Base-by-base conservation (phyloP, 23 tunicate genomes). In the Corella eumyota region DNA sequence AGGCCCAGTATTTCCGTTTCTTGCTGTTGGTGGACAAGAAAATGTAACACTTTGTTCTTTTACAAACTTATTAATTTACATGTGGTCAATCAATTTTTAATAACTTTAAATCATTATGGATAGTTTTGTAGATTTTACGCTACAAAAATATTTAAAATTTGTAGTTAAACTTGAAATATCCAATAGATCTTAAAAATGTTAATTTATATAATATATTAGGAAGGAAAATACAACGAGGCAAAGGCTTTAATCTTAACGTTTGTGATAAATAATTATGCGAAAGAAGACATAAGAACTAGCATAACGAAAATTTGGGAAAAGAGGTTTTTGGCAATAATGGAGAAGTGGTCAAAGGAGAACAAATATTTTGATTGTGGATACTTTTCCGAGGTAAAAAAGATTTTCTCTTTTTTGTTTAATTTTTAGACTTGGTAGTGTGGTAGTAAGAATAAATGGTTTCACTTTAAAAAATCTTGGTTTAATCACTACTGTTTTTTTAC, bases 1-100 rank as follows among this genome's bases (percentile, higher is more conserved):
- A 6, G 93, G 95, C 4, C 99, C 99, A 13, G 65, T 93, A n/a
- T 92, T 93, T 27, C 99, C 99, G 15, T 93, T 54, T 69, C 62
- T 93, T 2, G 95, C 90, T 27, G 57, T 93, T 30, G 99, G 99
- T 28, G 99, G 99, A 17, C 82, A 72, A 20, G 88, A 55, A 52
- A 81, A 79, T 63, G 96, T 88, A 32, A 33, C 6, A 19, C 15
- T 9, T 11, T 40, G 11, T 40, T 40, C 48, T 40, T 40, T n/a
- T n/a, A n/a, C 63, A 17, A 28, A 15, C 11, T 15, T 32, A 0
- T 60, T 13, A 19, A 53, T 17, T 53, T 13, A 17, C n/a, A n/a
- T n/a, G n/a, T 11, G 15, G 13, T 11, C 49, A 44, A 44, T 44
- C 49, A 44, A 44, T 44, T 44, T 11, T 11, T 17, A 11, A 44